Evolutionary conservation across 2,888 invertebrate genomes (phyloP).

Genomic region (Lepidocyrtoides sp.): DNA sequence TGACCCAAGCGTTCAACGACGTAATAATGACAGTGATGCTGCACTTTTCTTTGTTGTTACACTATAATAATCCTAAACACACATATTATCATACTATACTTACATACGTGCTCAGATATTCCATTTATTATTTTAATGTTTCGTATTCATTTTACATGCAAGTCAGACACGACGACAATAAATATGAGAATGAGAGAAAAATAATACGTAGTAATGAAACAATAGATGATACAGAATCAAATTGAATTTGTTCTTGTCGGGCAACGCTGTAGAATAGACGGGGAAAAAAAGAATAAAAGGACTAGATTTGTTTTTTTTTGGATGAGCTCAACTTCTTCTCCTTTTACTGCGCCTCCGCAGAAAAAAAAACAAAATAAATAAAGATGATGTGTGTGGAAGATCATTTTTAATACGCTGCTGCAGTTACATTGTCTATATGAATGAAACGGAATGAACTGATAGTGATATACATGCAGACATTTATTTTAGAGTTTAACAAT

Average conservation of each 20-base stretch:
- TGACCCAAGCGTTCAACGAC: conserved; percentile 36
- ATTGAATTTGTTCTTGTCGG: conserved; percentile 20
- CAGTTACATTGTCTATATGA: too few species aligned
- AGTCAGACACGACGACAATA: conserved; percentile 37
- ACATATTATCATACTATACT: too few species aligned
- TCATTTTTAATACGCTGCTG: too few species aligned
- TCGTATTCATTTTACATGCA: conserved; percentile 57
- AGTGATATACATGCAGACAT: background rate
- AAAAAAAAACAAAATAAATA: conserved; percentile 13
- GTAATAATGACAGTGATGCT: background rate
- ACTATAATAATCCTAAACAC: background rate
- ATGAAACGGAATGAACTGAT: too few species aligned
- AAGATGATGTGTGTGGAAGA: background rate
- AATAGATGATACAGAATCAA: conserved; percentile 23
- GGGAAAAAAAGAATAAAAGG: conserved; percentile 6
- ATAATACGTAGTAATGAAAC: conserved; percentile 32
- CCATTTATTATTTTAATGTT: conserved; percentile 1
- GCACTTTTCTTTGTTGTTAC: conserved; percentile 39
- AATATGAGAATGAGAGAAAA: background rate
- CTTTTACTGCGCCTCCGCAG: conserved; percentile 34
- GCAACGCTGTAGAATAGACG: conserved; percentile 39
- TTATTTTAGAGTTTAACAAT: background rate
- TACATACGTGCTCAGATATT: background rate
- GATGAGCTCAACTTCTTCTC: background rate
- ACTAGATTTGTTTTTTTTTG: too few species aligned